Evolutionary conservation across 2,113 vertebrate genomes (phyloP), one percentile per base, ranked within the genome.

Genomic region (Cyphomyrus plagiostoma): DNA sequence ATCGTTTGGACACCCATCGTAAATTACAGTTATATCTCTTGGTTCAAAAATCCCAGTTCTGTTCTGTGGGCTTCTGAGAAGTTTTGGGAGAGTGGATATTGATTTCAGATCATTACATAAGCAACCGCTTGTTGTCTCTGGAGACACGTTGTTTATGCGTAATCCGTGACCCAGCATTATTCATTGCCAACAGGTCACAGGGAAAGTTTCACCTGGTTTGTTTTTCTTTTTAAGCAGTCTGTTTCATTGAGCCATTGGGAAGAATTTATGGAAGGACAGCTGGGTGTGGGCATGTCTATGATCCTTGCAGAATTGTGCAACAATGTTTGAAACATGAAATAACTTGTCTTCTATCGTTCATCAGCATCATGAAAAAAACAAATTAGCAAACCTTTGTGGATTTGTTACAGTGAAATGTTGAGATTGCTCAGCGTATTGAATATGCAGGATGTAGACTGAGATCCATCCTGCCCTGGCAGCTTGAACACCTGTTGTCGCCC

Each of bases 221-320:
- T 80, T n/a, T 50, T 26, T 80, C 15, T n/a, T 30, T 70, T 53
- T 48, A 80, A 21, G 6, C 19, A 80, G 26, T 48, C 30, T 89
- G 70, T 77, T 89, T 80, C 49, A 89, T 88, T 74, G 88, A 49
- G 88, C 88, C 30, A 30, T 49, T n/a, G n/a, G 62, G 62, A 80
- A 88, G 49, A 49, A 74, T 89, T 82, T 35, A 74, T 89, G 50
- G 88, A 89, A 53, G 66, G 8, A 50, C n/a, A 23, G 21, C 8
- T 30, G 70, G 70, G 88, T 53, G 70, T 80, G 88, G 66, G 21
- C 48, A 11, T 46, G 62, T 35, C 8, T 88, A 10, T 45, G 7
- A 23, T 19, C 19, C 49, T 48, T 49, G 4, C 42, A 62, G 11
- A 46, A 46, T 13, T 77, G 46, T 77, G 46, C 66, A 26, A 53